Base-by-base conservation (phyloP, 2,113 vertebrate genomes). In the Tichodroma muraria region DNA sequence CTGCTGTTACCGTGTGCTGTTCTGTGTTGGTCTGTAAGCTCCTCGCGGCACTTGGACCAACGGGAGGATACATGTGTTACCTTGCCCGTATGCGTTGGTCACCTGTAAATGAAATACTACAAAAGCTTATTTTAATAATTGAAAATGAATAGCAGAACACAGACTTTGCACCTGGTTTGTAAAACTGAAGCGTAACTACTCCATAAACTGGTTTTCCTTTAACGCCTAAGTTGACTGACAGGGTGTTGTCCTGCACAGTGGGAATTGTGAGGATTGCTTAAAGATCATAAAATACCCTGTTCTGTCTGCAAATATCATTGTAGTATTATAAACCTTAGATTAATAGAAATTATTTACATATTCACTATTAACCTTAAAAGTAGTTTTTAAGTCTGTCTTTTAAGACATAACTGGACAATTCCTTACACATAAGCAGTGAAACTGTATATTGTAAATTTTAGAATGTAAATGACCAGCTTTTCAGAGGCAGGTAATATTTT, bases 1-100 rank as follows among this genome's bases (percentile, higher is more conserved):
- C 20, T 24, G 17, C 1, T 22, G 38, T 37, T 72, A 11, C 9
- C 20, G 0, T 35, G 22, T 3, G 0, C 10, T 3, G 2, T 9
- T 50, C 31, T n/a, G 49, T 37, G 49, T 18, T 57, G 0, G 8
- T 17, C 45, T 14, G 0, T 10, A 5, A 63, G 37, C 25, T 69
- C 49, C 10, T 57, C 7, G 4, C 1, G 1, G 37, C 24, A 0
- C 15, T 75, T 8, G 10, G 15, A 7, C 16, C 37, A 7, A 1
- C 4, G 0, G 9, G 35, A 28, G 19, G 31, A 3, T 3, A 1
- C 5, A 0, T 0, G 3, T n/a, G 38, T 8, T 33, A 23, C 22
- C 10, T 40, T 17, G 37, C 28, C 13, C 4, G 0, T 9, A 0
- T 22, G 30, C 45, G 31, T 52, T 71, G 53, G 27, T n/a, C 30